These are phyloP conservation scores for Crambe crambe DNA, from an alignment of 37 sponge, comb jelly and placozoan species.

Conservation along the genomic window DNA sequence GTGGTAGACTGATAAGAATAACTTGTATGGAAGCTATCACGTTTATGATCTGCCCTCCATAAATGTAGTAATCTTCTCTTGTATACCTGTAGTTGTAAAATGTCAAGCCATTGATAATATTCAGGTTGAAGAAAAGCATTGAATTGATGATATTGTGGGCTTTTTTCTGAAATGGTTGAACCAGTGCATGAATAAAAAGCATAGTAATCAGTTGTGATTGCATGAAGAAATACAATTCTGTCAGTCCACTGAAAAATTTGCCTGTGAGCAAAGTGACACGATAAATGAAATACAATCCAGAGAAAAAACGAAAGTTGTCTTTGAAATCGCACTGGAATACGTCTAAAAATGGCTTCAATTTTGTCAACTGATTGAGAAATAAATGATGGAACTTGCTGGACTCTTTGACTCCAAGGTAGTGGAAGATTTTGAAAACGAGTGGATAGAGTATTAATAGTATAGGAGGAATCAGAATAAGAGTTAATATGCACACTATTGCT, in stretches of 20 bases:
- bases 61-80: no score
- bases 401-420: conserved; percentile 9
- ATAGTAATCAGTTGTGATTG: conserved; percentile 1
- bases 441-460: conserved; percentile 44
- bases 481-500: background rate
- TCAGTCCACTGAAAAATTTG: background rate
- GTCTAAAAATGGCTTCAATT: conserved; percentile 30
- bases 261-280: background rate
- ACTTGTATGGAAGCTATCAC: no score
- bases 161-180: conserved; percentile 26
- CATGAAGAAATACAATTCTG: background rate
- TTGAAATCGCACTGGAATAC: conserved; percentile 37
- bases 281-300: conserved; percentile 50
- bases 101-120: conserved; percentile 9
- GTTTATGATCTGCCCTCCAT: no score
- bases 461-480: conserved; percentile 22
- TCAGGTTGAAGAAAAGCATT: conserved; percentile 16
- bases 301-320: conserved; percentile 36
- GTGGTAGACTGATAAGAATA: no score
- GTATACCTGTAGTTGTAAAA: conserved; percentile 18
- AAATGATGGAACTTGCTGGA: conserved; percentile 6
- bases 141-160: conserved; percentile 44
- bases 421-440: conserved; percentile 6
- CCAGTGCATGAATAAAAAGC: conserved; percentile 14
- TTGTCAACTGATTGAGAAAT: background rate